Evolutionary conservation across 2,888 invertebrate species (phyloP), one percentile per base, ranked within the genome.

Genomic region (Hirtodrosophila alboralis): DNA sequence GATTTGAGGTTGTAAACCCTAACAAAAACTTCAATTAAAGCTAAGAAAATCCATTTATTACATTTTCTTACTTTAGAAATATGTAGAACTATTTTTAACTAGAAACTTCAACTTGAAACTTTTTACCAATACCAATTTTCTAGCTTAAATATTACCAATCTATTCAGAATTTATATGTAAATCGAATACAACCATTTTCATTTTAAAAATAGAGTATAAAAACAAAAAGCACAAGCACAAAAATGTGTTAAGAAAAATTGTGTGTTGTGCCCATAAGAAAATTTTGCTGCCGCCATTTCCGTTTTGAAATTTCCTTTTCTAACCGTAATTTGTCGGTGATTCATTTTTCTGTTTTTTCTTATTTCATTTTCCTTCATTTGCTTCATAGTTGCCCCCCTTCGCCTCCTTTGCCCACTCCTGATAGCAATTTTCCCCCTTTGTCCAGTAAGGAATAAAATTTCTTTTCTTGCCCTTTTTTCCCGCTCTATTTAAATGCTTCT

Each of bases 291-390:
- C 66, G 66, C 79, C 79, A 81, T 78, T 78, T 78, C 68, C 72
- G 69, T 56, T 73, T 63, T 66, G 54, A 69, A 74, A 63, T 66
- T 69, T 75, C 60, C 60, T 62, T 69, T 79, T 75, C 72, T 72
- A 70, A 67, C 66, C 72, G 83, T 75, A 79, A 79, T 79, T 83
- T 79, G 78, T 75, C 83, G 83, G 83, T 75, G 79, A 78, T 78
- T 78, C 83, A 83, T 83, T 72, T 78, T 71, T 62, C 65, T 58
- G 53, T 54, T 58, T 49, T 40, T n/a, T n/a, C n/a, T n/a, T n/a
- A n/a, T n/a, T n/a, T 51, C 52, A 44, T 60, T 48, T 58, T 43
- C 41, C 41, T 40, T 45, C 69, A 58, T 58, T 63, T 59, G 51
- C 56, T n/a, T n/a, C 56, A 27, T 44, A 27, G 69, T 49, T 40